phyloP scores from a whole-genome alignment of 2,888 invertebrate genomes.

The Drosophila anceps region DNA sequence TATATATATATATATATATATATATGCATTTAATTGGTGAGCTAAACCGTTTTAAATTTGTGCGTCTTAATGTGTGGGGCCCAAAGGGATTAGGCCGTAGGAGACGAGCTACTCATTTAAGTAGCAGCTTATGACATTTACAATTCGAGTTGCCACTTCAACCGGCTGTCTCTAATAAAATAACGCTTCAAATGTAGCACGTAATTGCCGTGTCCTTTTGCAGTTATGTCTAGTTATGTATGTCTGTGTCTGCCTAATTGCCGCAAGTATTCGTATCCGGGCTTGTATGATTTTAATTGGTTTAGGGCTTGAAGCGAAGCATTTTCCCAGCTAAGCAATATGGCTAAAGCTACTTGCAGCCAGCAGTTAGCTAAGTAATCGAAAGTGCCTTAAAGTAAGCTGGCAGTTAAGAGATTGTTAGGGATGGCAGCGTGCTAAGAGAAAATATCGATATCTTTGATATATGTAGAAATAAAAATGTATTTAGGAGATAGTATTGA shows the following conservation, averaged over 20 bases:
- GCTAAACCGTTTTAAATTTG: conserved; percentile 51
- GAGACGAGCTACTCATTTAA: conserved; percentile 37
- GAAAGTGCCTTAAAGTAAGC: conserved; percentile 41
- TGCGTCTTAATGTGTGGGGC: conserved; percentile 32
- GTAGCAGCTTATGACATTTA: conserved; percentile 63
- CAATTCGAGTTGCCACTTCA: conserved; percentile 49
- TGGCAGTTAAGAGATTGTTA: conserved; percentile 21
- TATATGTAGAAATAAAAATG: neutral
- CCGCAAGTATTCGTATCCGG: conserved; percentile 44
- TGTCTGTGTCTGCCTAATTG: conserved; percentile 46
- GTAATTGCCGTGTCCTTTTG: conserved; percentile 61
- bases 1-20: neutral
- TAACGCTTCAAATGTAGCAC: conserved; percentile 68
- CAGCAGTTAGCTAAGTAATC: conserved; percentile 7
- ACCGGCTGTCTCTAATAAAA: conserved; percentile 62
- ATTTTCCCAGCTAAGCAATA: conserved; percentile 42
- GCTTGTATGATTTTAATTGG: conserved; percentile 65
- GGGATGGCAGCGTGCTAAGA: neutral
- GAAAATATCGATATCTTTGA: neutral
- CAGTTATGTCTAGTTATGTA: conserved; percentile 2
- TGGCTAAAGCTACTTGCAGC: conserved; percentile 21
- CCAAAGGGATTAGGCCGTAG: conserved; percentile 56
- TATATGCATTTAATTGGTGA: conserved; percentile 57
- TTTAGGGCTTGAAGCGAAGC: conserved; percentile 42
- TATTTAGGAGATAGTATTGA: neutral